Evolutionary conservation across 2,888 invertebrate genomes (phyloP), one percentile per base, ranked within the genome.

Genomic region (Fragum sueziense): DNA sequence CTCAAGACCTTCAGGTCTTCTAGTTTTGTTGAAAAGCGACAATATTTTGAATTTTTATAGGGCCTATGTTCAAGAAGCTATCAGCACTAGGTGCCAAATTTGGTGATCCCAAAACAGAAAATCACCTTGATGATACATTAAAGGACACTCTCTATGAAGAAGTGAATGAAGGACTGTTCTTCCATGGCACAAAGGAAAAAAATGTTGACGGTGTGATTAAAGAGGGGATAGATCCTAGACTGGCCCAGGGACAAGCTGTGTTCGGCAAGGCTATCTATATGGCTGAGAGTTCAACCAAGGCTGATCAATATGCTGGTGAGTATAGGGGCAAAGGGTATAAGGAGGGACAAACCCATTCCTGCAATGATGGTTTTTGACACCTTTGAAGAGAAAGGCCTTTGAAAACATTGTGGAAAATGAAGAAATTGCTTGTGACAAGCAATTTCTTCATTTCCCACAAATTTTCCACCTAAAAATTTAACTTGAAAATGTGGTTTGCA

Each of bases 251-350:
- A 17, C 52, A 68, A 14, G 81, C 84, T 25, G 76, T 86, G 33
- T 85, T 88, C 74, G 89, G 89, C 14, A 22, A 73, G 27, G 89
- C 86, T 0, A 73, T 87, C 2, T 89, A 89, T 61, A 82, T 85
- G 79, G 85, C 87, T 4, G 89, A 89, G 74, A 88, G 87, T 54
- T 86, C 87, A 0, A 88, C 88, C 2, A 89, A 89, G 52, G 85
- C 87, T n/a, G 89, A 89, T 70, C 88, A 88, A 54, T 89, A 89
- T 71, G 74, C 88, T 79, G 89, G 89, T 87, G 75, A 31, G 57
- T 51, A 37, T 37, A 37, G n/a, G n/a, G n/a, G n/a, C n/a, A 37
- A 14, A 9, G 7, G 6, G 6, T 37, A 9, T 37, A 9, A 14
- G 37, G 37, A 9, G 6, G 37, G 37, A 9, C 14, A 9, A 37